Evolutionary conservation across 2,113 vertebrate species (phyloP).

Genomic region (Eudyptes chrysolophus): DNA sequence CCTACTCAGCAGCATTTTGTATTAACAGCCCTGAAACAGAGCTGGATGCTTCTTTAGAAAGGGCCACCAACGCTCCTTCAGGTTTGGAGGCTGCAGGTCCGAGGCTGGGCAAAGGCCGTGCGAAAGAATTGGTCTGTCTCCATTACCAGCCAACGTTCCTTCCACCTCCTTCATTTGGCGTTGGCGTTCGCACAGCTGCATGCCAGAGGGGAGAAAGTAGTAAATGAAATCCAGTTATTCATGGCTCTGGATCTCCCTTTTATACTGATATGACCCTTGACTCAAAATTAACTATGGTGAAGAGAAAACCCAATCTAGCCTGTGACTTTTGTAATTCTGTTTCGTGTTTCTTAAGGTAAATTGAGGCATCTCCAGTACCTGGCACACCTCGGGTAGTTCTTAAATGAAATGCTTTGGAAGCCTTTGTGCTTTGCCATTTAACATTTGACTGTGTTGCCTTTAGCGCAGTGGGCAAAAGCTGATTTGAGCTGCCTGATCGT

Average conservation of each 20-base stretch:
- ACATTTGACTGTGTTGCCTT: background rate
- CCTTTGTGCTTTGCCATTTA: background rate
- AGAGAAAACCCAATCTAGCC: background rate
- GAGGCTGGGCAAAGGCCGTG: background rate
- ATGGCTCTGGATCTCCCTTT: background rate
- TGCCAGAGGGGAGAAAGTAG: background rate
- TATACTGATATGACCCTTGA: background rate
- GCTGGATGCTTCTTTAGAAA: background rate
- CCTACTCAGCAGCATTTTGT: background rate
- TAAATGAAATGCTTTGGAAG: background rate
- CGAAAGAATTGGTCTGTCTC: background rate
- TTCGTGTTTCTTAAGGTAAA: background rate
- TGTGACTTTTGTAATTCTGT: background rate
- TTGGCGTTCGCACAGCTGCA: background rate
- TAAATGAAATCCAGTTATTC: background rate
- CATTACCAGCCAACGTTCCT: background rate
- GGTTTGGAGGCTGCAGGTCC: background rate
- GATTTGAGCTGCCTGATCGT: constrained; percentile 7
- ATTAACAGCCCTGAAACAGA: background rate
- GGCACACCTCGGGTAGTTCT: fast-evolving
- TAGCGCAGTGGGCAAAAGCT: background rate
- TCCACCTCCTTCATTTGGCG: background rate
- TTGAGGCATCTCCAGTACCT: background rate
- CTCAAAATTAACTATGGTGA: background rate
- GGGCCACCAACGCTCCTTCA: background rate